phyloP scores from a whole-genome alignment of 2,888 invertebrate genomes.

The Branchinecta sandiegonensis region DNA sequence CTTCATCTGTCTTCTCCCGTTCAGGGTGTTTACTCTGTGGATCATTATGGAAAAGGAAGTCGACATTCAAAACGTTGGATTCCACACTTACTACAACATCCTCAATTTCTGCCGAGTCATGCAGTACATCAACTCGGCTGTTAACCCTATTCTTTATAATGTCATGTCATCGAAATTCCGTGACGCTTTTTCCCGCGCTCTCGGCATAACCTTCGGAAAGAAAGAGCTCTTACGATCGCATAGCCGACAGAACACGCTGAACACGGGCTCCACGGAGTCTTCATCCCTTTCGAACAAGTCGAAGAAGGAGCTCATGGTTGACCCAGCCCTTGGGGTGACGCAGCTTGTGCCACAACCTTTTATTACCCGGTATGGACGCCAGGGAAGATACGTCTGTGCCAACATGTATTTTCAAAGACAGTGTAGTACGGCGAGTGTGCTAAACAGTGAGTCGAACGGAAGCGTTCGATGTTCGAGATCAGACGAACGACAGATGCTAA shows the following conservation, averaged over 20 bases:
- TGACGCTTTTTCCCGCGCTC: slow-evolving; percentile 55
- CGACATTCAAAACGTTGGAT: slow-evolving; percentile 50
- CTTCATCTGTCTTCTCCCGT: slow-evolving; percentile 76
- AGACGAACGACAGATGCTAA: not conserved
- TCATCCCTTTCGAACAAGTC: slow-evolving; percentile 21
- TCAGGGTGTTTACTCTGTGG: slow-evolving; percentile 73
- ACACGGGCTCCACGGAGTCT: slow-evolving; percentile 41
- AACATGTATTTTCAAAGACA: not conserved
- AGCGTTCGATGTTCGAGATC: not conserved
- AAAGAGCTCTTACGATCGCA: slow-evolving; percentile 32
- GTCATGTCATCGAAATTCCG: slow-evolving; percentile 83
- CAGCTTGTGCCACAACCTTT: slow-evolving; percentile 10
- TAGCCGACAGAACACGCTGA: slow-evolving; percentile 50
- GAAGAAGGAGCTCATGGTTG: not conserved
- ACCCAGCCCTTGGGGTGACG: not conserved
- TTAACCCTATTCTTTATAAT: slow-evolving; percentile 81
- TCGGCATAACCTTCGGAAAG: slow-evolving; percentile 35
- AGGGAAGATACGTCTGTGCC: slow-evolving; percentile 4
- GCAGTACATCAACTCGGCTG: slow-evolving; percentile 76
- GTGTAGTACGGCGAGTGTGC: not conserved
- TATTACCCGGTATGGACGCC: slow-evolving; percentile 12
- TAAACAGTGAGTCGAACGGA: not conserved
- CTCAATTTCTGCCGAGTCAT: slow-evolving; percentile 73
- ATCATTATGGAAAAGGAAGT: slow-evolving; percentile 59
- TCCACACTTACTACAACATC: slow-evolving; percentile 66